phyloP scores from a whole-genome alignment of 2,113 vertebrate species.

The Melospiza melodia region DNA sequence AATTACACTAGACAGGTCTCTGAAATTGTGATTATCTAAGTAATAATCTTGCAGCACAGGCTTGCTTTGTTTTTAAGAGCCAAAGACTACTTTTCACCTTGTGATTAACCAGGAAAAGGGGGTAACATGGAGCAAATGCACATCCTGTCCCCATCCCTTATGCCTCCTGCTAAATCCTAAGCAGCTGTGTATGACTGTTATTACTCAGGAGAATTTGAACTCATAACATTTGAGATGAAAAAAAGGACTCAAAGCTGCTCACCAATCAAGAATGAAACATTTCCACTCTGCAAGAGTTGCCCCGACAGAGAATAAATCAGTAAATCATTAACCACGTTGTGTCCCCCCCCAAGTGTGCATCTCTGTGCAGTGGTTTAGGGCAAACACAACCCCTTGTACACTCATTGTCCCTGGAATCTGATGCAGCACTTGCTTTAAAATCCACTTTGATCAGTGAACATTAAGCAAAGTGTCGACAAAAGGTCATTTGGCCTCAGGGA shows the following conservation, averaged over 20 bases:
- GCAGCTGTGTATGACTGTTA: not conserved
- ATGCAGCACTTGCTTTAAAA: conserved; percentile 60
- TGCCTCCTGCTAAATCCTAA: not conserved
- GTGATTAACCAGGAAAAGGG: not conserved
- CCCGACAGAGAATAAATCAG: conserved; percentile 14
- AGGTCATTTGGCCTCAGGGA: conserved; percentile 41
- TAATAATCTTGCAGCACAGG: not conserved
- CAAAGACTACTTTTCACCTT: not conserved
- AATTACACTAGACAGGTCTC: not conserved
- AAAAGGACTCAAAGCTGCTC: not conserved
- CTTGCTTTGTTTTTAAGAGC: not conserved
- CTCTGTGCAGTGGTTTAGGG: not conserved
- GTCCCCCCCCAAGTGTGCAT: not conserved
- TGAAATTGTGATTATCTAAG: conserved; percentile 9
- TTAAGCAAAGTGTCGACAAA: conserved; percentile 45
- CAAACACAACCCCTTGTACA: not conserved
- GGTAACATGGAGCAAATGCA: not conserved
- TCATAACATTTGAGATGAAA: not conserved
- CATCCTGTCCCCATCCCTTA: not conserved
- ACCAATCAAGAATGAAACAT: not conserved
- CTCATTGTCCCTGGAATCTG: conserved; percentile 3
- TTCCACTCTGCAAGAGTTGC: not conserved
- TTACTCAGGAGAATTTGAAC: conserved; percentile 10
- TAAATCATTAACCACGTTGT: conserved; percentile 16
- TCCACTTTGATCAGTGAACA: conserved; percentile 68